Conservation (phyloP, 2,888 invertebrate species). For the Morpho deidamia region DNA sequence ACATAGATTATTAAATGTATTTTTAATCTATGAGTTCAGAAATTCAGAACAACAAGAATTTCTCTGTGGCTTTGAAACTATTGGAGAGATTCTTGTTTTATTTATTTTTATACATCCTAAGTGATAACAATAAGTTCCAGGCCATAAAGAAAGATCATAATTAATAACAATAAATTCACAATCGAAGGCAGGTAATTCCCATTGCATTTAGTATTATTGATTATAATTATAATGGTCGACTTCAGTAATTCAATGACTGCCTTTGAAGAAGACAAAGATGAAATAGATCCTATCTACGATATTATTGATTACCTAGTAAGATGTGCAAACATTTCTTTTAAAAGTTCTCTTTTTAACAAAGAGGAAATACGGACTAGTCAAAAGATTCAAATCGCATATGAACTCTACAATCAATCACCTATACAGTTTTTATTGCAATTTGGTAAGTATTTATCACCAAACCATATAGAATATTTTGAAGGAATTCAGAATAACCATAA, state of each 20-base stretch:
- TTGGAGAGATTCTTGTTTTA: no score
- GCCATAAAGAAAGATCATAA: no score
- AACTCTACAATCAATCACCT: constrained; percentile 82
- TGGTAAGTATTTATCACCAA: constrained; percentile 82
- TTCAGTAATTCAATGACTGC: neutral
- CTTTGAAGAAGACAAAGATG: constrained; percentile 1
- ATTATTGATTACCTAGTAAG: constrained; percentile 81
- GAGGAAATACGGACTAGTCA: constrained; percentile 83
- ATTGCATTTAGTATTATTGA: no score
- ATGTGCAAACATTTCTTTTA: constrained; percentile 83
- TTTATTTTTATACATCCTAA: no score
- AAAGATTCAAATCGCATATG: constrained; percentile 82
- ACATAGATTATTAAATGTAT: no score
- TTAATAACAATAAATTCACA: no score
- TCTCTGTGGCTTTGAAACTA: no score
- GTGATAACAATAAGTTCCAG: no score
- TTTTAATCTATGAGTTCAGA: no score
- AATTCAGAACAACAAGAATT: no score
- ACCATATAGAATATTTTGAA: constrained; percentile 85
- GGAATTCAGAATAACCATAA: constrained; percentile 36
- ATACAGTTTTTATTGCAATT: constrained; percentile 86
- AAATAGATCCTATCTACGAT: constrained; percentile 63
- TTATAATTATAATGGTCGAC: no score
- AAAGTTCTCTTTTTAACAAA: constrained; percentile 89
- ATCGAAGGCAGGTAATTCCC: no score